Percentiles rank a stretch among this genome's conserved stretches.
Conservation (phyloP, 2,888 invertebrate species). For the Kryphioiulus occultus region DNA sequence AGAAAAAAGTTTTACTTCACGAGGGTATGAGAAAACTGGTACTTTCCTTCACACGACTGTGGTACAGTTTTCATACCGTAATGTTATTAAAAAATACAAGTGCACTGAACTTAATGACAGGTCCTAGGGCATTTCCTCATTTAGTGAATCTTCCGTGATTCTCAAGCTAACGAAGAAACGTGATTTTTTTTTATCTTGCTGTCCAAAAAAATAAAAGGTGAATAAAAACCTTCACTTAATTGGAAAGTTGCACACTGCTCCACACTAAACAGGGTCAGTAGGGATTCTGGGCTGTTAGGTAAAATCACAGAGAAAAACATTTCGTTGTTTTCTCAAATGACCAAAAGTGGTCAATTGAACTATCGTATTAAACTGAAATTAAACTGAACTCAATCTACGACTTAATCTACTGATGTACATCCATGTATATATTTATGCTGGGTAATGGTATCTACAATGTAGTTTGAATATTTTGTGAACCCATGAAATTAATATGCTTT, state of each 20-base stretch:
- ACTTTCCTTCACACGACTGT: slow-evolving; percentile 15
- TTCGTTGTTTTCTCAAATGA: too few species aligned
- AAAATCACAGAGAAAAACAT: too few species aligned
- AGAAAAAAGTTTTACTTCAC: neutral
- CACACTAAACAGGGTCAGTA: neutral
- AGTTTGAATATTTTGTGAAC: too few species aligned
- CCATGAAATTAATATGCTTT: neutral
- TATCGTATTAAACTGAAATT: too few species aligned
- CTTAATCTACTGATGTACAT: too few species aligned
- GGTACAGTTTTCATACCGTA: neutral
- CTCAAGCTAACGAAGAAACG: neutral
- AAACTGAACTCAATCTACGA: too few species aligned
- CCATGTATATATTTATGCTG: neutral
- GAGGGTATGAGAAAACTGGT: neutral
- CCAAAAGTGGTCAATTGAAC: too few species aligned
- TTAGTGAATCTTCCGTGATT: neutral
- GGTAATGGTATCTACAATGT: too few species aligned
- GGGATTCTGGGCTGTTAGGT: neutral
- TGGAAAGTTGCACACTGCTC: neutral
- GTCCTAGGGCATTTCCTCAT: neutral
- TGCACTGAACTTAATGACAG: neutral
- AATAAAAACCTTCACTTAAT: neutral
- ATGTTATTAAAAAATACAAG: neutral
- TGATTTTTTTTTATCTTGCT: neutral
- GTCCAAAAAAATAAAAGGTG: neutral